Evolutionary conservation across 2,797 vertebrate genomes (phyloP).

Genomic region (Danio choprae): DNA sequence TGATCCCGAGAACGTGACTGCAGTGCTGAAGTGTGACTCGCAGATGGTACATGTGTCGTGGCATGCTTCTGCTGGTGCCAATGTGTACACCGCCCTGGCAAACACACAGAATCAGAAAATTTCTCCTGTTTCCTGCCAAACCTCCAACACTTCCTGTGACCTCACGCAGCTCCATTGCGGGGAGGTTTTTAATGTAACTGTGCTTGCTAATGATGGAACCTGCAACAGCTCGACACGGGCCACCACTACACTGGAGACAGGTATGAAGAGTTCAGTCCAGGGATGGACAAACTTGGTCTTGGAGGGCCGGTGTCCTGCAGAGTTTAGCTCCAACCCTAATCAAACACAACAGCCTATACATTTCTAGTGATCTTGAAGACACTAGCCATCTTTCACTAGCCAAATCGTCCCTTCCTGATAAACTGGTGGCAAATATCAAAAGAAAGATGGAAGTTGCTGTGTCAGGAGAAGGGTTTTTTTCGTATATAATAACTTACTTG

Average conservation of each 20-base stretch:
- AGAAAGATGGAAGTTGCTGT: too few species aligned
- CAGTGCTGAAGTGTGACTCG: conserved; percentile 67
- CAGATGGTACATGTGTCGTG: conserved; percentile 70
- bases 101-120: conserved; percentile 46
- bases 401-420: too few species aligned
- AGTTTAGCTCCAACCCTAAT: too few species aligned
- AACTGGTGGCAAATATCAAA: too few species aligned
- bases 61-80: conserved; percentile 67
- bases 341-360: too few species aligned
- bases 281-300: too few species aligned
- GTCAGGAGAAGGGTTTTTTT: too few species aligned
- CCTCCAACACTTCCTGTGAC: conserved; percentile 67
- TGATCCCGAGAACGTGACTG: conserved; percentile 66
- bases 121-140: conserved; percentile 58
- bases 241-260: conserved; percentile 69
- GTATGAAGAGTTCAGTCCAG: conserved; percentile 58
- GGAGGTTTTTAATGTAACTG: conserved; percentile 69
- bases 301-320: too few species aligned
- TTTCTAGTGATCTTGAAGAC: too few species aligned
- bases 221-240: conserved; percentile 74
- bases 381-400: too few species aligned
- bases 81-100: conserved; percentile 71
- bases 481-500: too few species aligned
- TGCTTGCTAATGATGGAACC: conserved; percentile 71
- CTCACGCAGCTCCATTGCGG: conserved; percentile 74